Evolutionary conservation across 1,140 invertebrate genomes (phyloP).

Genomic region (Lysiphlebus fabarum): DNA sequence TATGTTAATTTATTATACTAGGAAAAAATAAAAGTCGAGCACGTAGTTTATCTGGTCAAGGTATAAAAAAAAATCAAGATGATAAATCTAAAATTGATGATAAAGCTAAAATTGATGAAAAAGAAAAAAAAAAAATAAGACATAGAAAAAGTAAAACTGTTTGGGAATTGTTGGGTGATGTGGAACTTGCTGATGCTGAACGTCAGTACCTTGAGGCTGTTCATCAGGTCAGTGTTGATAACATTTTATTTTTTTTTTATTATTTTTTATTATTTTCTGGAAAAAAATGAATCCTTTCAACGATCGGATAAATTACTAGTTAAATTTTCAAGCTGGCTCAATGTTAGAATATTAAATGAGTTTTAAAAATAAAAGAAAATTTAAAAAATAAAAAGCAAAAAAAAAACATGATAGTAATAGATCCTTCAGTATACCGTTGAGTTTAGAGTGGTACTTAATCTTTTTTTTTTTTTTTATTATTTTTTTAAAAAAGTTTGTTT

Average conservation of each 20-base stretch:
- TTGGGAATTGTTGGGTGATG: constrained; percentile 22
- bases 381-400: no score
- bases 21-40: neutral
- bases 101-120: constrained; percentile 23
- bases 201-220: constrained; percentile 32
- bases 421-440: neutral
- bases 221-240: constrained; percentile 26
- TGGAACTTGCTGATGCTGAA: constrained; percentile 29
- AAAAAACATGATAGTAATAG: no score
- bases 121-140: constrained; percentile 20
- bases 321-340: no score
- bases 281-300: no score
- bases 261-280: no score
- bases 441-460: neutral
- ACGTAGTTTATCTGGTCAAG: constrained; percentile 5
- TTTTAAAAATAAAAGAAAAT: neutral
- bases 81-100: constrained; percentile 20
- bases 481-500: neutral
- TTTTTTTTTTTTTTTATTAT: neutral
- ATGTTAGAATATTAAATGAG: neutral
- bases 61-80: constrained; percentile 5
- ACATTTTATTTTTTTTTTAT: no score
- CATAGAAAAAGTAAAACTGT: constrained; percentile 16
- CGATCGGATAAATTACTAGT: no score
- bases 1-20: no score